Conservation (phyloP, 2,113 vertebrate species). For the Litocranius walleri region DNA sequence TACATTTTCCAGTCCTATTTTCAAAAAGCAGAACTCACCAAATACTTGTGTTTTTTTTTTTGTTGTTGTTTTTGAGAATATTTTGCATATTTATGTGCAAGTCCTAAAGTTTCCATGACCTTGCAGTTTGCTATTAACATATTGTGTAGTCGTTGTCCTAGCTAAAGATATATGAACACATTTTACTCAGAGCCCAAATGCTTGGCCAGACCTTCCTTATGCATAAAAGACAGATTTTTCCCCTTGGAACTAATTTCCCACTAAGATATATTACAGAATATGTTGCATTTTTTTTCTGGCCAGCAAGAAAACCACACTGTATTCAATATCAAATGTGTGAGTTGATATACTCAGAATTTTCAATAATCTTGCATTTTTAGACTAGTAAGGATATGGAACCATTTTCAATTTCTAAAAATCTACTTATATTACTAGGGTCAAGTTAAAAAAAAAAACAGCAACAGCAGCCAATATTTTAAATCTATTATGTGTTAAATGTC, state of each 20-base stretch:
- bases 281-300: slow-evolving; percentile 36
- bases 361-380: not conserved
- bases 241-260: slow-evolving; percentile 53
- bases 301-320: slow-evolving; percentile 2
- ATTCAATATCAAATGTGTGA: not conserved
- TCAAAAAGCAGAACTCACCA: slow-evolving; percentile 17
- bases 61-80: slow-evolving; percentile 2
- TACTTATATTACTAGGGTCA: not conserved
- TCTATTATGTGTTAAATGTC: not conserved
- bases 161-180: slow-evolving; percentile 54
- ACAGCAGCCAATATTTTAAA: not conserved
- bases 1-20: slow-evolving; percentile 27
- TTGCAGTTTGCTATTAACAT: slow-evolving; percentile 60
- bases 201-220: slow-evolving; percentile 49
- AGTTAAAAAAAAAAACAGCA: not conserved
- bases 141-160: slow-evolving; percentile 55
- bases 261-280: slow-evolving; percentile 51
- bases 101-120: slow-evolving; percentile 47
- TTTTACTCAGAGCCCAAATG: slow-evolving; percentile 52
- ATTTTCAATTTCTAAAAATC: slow-evolving; percentile 23
- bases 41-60: slow-evolving; percentile 18
- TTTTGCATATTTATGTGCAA: slow-evolving; percentile 59
- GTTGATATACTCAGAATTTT: not conserved
- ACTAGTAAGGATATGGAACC: not conserved
- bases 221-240: slow-evolving; percentile 48